Conservation (phyloP, 2,797 vertebrate species). For the Hypotaenidia okinawae region DNA sequence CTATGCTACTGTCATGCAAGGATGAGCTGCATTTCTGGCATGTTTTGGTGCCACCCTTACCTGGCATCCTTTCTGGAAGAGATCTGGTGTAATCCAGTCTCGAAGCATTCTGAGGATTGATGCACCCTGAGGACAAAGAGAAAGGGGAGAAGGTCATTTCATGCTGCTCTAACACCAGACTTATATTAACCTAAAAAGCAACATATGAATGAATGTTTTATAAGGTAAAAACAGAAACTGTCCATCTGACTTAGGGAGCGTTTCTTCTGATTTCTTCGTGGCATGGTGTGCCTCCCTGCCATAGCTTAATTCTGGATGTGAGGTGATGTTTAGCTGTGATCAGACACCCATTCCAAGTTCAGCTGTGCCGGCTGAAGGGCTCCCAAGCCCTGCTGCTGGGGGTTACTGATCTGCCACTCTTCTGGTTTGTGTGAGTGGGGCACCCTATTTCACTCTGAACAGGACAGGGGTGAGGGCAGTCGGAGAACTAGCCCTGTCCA, state of each 20-base stretch:
- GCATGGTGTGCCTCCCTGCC: neutral
- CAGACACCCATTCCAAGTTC: neutral
- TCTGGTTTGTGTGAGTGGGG: neutral
- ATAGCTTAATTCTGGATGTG: neutral
- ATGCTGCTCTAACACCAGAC: neutral
- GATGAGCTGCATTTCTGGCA: neutral
- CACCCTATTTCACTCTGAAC: neutral
- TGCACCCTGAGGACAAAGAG: conserved; percentile 82
- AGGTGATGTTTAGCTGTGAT: neutral
- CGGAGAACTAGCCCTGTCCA: neutral
- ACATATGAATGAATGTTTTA: neutral
- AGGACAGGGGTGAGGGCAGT: neutral
- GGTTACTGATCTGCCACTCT: neutral
- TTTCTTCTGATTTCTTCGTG: neutral
- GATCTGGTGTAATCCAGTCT: conserved; percentile 87
- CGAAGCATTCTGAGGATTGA: conserved; percentile 94
- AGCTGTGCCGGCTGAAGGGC: neutral
- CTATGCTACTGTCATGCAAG: neutral
- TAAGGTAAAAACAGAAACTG: neutral
- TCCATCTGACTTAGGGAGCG: neutral
- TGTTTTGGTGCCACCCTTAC: conserved; percentile 70
- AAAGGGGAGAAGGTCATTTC: neutral
- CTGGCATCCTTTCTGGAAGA: conserved; percentile 88
- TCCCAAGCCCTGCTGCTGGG: rapidly evolving
- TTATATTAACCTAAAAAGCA: neutral